Percentiles rank a stretch among this genome's conserved stretches.
These are phyloP conservation scores for Diceros bicornis DNA, from an alignment of 2,797 vertebrate genomes.

Conservation along the genomic window DNA sequence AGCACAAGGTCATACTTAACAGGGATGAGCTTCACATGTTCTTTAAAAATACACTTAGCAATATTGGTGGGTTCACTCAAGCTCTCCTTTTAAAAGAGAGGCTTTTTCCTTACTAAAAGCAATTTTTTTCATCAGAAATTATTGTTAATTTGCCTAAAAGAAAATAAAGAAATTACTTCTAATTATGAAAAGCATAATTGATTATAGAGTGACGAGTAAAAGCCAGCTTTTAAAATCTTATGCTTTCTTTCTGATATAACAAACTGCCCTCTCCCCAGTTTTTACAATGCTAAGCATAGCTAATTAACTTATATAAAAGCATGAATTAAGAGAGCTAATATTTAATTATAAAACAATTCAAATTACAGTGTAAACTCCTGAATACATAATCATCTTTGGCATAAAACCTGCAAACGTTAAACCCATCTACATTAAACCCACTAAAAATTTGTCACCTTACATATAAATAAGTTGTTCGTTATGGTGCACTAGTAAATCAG, in stretches of 20 bases:
- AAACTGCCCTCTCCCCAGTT: constrained; percentile 24
- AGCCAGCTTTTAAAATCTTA: constrained; percentile 59
- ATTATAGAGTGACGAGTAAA: constrained; percentile 62
- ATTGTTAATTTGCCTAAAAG: constrained; percentile 62
- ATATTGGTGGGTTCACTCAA: neutral
- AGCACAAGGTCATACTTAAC: constrained; percentile 28
- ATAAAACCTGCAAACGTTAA: constrained; percentile 67
- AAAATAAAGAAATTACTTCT: constrained; percentile 58
- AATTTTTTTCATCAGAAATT: constrained; percentile 24
- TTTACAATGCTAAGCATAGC: constrained; percentile 61
- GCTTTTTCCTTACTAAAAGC: constrained; percentile 11
- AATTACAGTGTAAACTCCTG: constrained; percentile 56
- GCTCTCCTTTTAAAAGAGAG: constrained; percentile 17
- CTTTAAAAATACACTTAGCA: constrained; percentile 10
- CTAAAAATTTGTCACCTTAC: constrained; percentile 69
- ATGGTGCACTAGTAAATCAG: constrained; percentile 43
- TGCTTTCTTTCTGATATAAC: constrained; percentile 17
- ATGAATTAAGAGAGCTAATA: constrained; percentile 61
- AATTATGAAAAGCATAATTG: constrained; percentile 54
- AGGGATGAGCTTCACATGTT: constrained; percentile 5
- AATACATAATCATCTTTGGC: constrained; percentile 61
- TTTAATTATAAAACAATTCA: constrained; percentile 64
- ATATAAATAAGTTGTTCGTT: constrained; percentile 71
- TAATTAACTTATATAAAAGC: constrained; percentile 57
- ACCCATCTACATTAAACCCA: constrained; percentile 49